These are phyloP conservation scores for Phrynosoma blainvillii DNA, from an alignment of 2,113 vertebrate genomes.

Conservation along the genomic window DNA sequence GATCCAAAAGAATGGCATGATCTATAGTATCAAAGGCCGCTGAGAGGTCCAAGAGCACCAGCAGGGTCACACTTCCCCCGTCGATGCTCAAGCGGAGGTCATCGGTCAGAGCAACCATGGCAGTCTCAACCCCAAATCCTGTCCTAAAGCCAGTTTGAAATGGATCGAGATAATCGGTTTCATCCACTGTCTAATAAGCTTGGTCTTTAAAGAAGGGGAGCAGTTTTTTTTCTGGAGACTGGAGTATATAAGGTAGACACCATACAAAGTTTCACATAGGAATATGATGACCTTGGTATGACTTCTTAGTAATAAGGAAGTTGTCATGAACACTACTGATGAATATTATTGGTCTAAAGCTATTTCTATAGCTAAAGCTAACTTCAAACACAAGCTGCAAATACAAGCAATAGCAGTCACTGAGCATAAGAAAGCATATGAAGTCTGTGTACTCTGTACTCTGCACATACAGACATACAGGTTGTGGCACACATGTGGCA, in stretches of 20 bases:
- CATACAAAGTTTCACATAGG: not conserved
- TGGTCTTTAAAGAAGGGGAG: not conserved
- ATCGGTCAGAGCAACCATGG: too few relatives aligned
- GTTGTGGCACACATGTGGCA: not conserved
- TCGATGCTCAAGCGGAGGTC: too few relatives aligned
- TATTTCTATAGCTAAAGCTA: not conserved
- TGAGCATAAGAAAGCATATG: not conserved
- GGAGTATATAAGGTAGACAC: not conserved
- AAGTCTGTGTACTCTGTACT: not conserved
- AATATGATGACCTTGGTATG: not conserved
- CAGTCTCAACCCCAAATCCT: too few relatives aligned
- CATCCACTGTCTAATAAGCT: too few relatives aligned
- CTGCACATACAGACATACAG: constrained; percentile 4
- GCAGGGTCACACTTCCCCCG: too few relatives aligned
- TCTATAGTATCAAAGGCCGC: too few relatives aligned
- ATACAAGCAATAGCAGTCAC: not conserved
- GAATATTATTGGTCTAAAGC: not conserved
- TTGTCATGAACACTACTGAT: not conserved
- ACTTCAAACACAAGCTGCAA: not conserved
- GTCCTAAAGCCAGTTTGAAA: too few relatives aligned
- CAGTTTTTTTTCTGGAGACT: not conserved
- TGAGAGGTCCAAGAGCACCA: too few relatives aligned
- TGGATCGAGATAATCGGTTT: too few relatives aligned
- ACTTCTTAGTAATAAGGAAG: not conserved
- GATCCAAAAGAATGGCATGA: too few relatives aligned